Percentiles rank a stretch among this genome's conserved stretches.
Conservation (phyloP, 1,140 invertebrate genomes). For the Ips typographus region DNA sequence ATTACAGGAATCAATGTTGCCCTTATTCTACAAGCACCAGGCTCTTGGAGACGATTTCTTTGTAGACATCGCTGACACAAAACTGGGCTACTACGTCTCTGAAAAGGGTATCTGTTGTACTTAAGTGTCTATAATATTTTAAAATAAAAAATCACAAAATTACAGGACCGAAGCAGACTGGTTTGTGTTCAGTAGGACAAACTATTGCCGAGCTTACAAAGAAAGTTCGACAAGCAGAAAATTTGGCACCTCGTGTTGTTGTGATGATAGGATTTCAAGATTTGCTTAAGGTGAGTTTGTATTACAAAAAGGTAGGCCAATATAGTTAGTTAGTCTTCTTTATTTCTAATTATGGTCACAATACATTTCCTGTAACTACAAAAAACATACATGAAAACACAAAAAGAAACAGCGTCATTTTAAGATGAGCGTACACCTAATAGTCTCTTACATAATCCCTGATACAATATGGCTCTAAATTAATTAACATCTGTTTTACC, state of each 20-base stretch:
- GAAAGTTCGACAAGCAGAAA: slow-evolving; percentile 28
- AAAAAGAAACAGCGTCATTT: too few relatives aligned
- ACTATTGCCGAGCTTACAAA: slow-evolving; percentile 39
- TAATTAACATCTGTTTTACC: too few relatives aligned
- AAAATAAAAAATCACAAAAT: background rate
- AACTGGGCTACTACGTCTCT: slow-evolving; percentile 41
- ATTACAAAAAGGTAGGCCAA: slow-evolving; percentile 4
- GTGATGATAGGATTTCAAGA: slow-evolving; percentile 43
- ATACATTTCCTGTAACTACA: too few relatives aligned
- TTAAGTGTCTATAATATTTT: background rate
- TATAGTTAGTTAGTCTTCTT: background rate
- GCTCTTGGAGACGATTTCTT: slow-evolving; percentile 43
- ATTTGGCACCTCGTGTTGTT: slow-evolving; percentile 41
- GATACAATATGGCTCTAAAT: too few relatives aligned
- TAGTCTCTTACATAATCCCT: too few relatives aligned
- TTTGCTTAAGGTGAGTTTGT: slow-evolving; percentile 32
- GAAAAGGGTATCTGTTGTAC: slow-evolving; percentile 29
- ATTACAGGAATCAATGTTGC: slow-evolving; percentile 41
- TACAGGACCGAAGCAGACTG: slow-evolving; percentile 39
- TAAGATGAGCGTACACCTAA: too few relatives aligned
- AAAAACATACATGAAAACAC: too few relatives aligned
- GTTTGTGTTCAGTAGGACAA: slow-evolving; percentile 32
- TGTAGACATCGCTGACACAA: slow-evolving; percentile 41
- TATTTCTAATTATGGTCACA: too few relatives aligned
- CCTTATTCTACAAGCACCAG: slow-evolving; percentile 42